Conservation (phyloP, 2,113 vertebrate species). For the Salvelinus sp. region DNA sequence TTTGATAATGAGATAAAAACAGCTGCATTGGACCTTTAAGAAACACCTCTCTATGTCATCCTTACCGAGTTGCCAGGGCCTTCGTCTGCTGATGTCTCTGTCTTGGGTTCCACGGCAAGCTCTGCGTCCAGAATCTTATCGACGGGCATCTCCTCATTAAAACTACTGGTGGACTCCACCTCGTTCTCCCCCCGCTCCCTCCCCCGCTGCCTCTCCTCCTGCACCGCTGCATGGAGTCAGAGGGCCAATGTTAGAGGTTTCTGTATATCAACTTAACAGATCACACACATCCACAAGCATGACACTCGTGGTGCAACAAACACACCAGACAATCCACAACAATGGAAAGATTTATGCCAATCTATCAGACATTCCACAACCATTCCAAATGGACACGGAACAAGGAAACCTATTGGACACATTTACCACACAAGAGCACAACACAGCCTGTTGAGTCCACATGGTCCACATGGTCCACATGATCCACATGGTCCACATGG, state of each 20-base stretch:
- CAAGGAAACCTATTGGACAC: too few relatives aligned
- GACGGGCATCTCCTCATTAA: slow-evolving; percentile 92
- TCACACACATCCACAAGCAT: background rate
- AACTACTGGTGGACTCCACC: slow-evolving; percentile 77
- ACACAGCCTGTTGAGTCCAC: too few relatives aligned
- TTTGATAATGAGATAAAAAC: too few relatives aligned
- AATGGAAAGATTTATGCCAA: background rate
- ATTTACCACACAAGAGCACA: too few relatives aligned
- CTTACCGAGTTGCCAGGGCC: slow-evolving; percentile 85
- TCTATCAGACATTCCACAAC: background rate
- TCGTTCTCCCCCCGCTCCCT: slow-evolving; percentile 86
- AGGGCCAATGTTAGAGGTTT: background rate
- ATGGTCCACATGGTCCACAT: too few relatives aligned
- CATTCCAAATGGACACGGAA: too few relatives aligned
- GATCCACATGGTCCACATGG: too few relatives aligned
- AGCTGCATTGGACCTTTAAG: too few relatives aligned
- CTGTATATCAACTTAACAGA: background rate
- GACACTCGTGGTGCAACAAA: background rate
- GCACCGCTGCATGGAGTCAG: slow-evolving; percentile 80
- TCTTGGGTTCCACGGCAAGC: slow-evolving; percentile 92
- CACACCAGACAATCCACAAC: background rate
- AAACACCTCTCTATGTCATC: background rate
- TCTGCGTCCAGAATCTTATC: slow-evolving; percentile 95
- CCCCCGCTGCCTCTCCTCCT: slow-evolving; percentile 93
- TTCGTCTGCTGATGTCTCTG: slow-evolving; percentile 80